A percentile compares a stretch with the other conserved stretches of the same genome.
These are phyloP conservation scores for Acleris emargana DNA, from an alignment of 2,888 invertebrate species.

Conservation along the genomic window DNA sequence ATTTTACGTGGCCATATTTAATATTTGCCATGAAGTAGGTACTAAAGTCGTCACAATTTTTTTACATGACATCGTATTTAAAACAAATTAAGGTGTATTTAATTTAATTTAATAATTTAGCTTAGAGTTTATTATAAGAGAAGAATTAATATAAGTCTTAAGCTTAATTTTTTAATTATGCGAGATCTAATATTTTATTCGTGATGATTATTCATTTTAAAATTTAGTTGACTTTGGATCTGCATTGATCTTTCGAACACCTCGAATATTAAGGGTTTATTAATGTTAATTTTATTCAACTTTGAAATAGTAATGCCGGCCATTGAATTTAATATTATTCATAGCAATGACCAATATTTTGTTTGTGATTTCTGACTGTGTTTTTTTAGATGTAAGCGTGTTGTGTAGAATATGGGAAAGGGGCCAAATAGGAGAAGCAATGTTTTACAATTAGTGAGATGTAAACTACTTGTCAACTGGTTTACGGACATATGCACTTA, in stretches of 20 bases:
- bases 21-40: constrained; percentile 30
- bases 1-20: constrained; percentile 13
- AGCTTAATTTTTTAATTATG: constrained; percentile 26
- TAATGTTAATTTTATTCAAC: not conserved
- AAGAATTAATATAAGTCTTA: constrained; percentile 26
- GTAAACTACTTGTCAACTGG: too few species aligned
- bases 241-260: not conserved
- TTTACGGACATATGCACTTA: too few species aligned
- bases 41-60: constrained; percentile 26
- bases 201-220: constrained; percentile 10
- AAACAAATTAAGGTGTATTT: constrained; percentile 16
- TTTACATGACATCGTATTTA: constrained; percentile 17
- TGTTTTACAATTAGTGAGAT: too few species aligned
- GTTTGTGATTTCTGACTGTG: not conserved
- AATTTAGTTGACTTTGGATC: constrained; percentile 28
- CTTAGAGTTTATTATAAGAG: constrained; percentile 15
- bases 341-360: not conserved
- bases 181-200: constrained; percentile 6
- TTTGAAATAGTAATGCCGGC: constrained; percentile 14
- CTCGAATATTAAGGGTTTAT: too few species aligned
- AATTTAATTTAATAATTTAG: constrained; percentile 14
- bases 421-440: too few species aligned
- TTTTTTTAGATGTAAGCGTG: not conserved
- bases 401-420: too few species aligned
- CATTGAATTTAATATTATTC: constrained; percentile 5